Evolutionary conservation across 2,797 vertebrate species (phyloP).

Genomic region (Characodon lateralis): DNA sequence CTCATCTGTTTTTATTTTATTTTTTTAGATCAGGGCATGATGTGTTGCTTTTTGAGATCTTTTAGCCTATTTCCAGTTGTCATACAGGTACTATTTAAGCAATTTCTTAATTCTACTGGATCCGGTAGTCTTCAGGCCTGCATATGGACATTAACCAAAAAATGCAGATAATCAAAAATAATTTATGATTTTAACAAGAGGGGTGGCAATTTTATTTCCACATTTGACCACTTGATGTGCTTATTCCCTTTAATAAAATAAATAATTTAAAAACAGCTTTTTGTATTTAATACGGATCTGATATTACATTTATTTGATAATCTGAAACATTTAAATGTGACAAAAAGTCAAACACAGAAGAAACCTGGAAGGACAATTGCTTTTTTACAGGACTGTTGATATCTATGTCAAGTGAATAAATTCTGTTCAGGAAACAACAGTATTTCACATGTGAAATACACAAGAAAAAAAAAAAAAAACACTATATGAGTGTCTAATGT

Average conservation of each 20-base stretch:
- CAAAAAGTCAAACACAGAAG: neutral
- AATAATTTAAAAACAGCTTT: neutral
- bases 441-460: neutral
- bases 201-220: neutral
- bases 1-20: no score
- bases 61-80: no score
- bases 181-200: no score
- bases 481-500: neutral
- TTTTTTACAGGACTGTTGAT: neutral
- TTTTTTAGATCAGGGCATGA: no score
- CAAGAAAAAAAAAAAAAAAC: neutral
- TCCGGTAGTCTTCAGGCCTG: no score
- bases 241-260: no score
- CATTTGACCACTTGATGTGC: neutral
- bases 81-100: no score
- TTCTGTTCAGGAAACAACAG: neutral
- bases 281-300: neutral
- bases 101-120: no score
- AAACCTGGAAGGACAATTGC: no score
- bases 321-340: neutral
- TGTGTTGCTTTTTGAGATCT: no score
- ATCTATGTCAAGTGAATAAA: neutral
- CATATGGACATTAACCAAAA: no score
- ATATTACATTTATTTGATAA: neutral
- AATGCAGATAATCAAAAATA: no score